Base-by-base conservation (phyloP, 2,113 vertebrate species). In the Microtus oregoni region DNA sequence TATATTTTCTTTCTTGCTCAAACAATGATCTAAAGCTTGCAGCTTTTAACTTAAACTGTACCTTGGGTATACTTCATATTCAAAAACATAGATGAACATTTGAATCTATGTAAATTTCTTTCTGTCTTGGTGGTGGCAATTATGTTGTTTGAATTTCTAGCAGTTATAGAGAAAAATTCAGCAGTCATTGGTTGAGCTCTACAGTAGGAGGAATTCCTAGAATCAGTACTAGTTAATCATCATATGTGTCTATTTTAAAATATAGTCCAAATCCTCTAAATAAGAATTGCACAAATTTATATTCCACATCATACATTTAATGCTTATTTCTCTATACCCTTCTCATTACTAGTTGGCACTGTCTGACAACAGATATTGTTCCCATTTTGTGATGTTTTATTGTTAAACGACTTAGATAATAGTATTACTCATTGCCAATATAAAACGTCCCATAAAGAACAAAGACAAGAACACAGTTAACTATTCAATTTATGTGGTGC, bases 51-150 rank as follows among this genome's bases (percentile, higher is more conserved):
- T 86, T 58, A 68, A 90, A 82, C 50, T 55, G 15, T 78, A 3
- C n/a, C n/a, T 94, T 75, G 24, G 17, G 65, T 32, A 7, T 92
- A 52, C 87, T 96, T 70, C 22, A 86, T 52, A 8, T 92, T 94
- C 87, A 28, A 90, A 79, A 92, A 44, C 85, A 76, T 58, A 58
- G 35, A n/a, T 81, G 20, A 38, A 38, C 10, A 44, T 89, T 73
- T 35, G 61, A 89, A 44, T 82, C 7, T 96, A 19, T 87, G 7
- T 92, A 81, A 91, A 96, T 73, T 65, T 15, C n/a, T 83, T 96
- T 41, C 14, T 79, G 2, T 67, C 58, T 58, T 58, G 15, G 14
- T 88, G 55, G 67, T 75, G 41, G 14, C 22, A 8, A 30, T 72
- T 76, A 78, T 35, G 6, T 63, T 79, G 7, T 90, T 87, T 76